Evolutionary conservation across 2,113 vertebrate species (phyloP), one percentile per base, ranked within the genome.

Genomic region (Halichoerus grypus): DNA sequence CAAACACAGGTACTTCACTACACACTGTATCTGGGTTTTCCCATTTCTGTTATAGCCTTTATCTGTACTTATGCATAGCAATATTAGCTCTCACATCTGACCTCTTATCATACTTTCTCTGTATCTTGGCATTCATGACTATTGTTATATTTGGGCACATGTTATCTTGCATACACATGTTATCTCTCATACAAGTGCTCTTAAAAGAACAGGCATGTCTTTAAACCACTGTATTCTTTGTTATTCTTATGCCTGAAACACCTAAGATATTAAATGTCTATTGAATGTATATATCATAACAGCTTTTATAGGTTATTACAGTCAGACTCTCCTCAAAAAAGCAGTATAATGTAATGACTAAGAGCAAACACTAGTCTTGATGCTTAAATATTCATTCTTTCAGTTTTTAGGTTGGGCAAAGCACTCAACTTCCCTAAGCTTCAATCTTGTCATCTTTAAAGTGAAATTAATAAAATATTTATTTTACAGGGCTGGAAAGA

Each of bases 371-470:
- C 1, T 91, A 39, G 8, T 42, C 15, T 95, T 19, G 22, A 1
- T 59, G 13, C 61, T 95, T 59, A 95, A 95, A 92, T 92, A 55
- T 65, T 67, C 2, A 53, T 49, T 87, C 28, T n/a, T 91, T 88
- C 7, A 63, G 22, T 28, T 69, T 94, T 94, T 94, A 55, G 5
- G 33, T 24, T 89, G 31, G 18, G 2, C 11, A 53, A 55, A 80
- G 21, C 7, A 69, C 0, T 69, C 21, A 22, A 28, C 24, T 80
- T 82, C 24, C 63, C 55, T 76, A 72, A 69, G 14, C 9, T 67
- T 94, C 3, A 63, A 7, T 83, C 72, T 74, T 39, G 42, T 89
- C 28, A 49, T 51, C 9, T 89, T 36, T 61, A 67, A 82, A 42
- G 15, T 83, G 7, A 93, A 42, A 7, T 69, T 51, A 77, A 65